Evolutionary conservation across 2,797 vertebrate species (phyloP).

Genomic region (Myiothlypis coronata): DNA sequence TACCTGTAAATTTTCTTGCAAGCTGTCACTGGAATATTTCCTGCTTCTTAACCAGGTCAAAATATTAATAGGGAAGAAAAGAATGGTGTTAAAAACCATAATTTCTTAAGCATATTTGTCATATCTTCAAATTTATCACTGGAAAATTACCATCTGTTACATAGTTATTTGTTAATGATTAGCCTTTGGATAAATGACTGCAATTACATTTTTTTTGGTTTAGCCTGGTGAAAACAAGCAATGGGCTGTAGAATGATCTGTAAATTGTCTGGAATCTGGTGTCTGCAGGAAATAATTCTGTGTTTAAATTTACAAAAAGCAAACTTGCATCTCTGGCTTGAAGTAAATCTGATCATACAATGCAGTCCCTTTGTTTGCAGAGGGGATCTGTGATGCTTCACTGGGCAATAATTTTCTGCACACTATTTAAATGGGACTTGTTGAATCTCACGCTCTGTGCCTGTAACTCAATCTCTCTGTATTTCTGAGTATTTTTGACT

Average conservation of each 20-base stretch:
- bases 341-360: slow-evolving; percentile 5
- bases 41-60: slow-evolving; percentile 53
- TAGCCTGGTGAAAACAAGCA: neutral
- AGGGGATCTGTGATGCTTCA: slow-evolving; percentile 15
- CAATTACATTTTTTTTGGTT: neutral
- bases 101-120: neutral
- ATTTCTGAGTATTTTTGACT: slow-evolving; percentile 90
- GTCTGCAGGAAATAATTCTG: slow-evolving; percentile 67
- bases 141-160: neutral
- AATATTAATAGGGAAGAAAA: slow-evolving; percentile 6
- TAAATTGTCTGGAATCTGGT: slow-evolving; percentile 23
- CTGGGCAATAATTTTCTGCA: slow-evolving; percentile 54
- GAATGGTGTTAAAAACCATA: neutral
- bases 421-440: slow-evolving; percentile 67
- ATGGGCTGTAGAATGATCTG: neutral
- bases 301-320: slow-evolving; percentile 36
- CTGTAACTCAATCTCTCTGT: slow-evolving; percentile 77
- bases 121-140: neutral
- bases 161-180: neutral
- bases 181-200: neutral
- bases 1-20: slow-evolving; percentile 14
- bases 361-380: slow-evolving; percentile 8
- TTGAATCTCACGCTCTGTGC: slow-evolving; percentile 70
- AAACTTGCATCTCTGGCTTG: slow-evolving; percentile 24
- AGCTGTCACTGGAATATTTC: slow-evolving; percentile 57